These are phyloP conservation scores for Chelonia mydas DNA, from an alignment of 2,797 vertebrate genomes.

Conservation along the genomic window DNA sequence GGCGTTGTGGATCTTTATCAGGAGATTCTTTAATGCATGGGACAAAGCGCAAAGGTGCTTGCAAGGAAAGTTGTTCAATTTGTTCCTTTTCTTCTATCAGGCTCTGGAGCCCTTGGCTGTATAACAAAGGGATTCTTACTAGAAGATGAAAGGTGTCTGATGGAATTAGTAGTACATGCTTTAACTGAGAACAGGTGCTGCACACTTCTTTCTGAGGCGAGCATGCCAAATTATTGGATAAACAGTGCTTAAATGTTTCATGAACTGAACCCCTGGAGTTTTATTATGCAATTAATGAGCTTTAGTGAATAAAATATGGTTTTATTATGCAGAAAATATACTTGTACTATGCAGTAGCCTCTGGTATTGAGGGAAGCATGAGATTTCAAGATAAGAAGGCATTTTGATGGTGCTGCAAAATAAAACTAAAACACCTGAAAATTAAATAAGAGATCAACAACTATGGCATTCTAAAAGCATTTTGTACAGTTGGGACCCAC, in stretches of 20 bases:
- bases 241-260: slow-evolving; percentile 25
- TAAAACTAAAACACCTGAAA: slow-evolving; percentile 3
- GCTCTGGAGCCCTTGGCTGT: slow-evolving; percentile 28
- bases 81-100: not conserved
- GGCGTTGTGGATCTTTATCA: not conserved
- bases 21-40: not conserved
- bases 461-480: not conserved
- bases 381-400: not conserved
- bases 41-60: not conserved
- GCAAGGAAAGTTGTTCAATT: not conserved
- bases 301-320: not conserved
- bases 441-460: not conserved
- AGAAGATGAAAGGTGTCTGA: not conserved
- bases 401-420: slow-evolving; percentile 9
- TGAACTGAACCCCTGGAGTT: not conserved
- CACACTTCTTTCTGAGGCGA: not conserved
- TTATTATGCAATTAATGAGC: not conserved
- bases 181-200: slow-evolving; percentile 36
- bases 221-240: not conserved
- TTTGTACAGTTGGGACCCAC: not conserved
- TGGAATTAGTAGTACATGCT: slow-evolving; percentile 18
- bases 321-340: not conserved
- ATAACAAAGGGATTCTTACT: slow-evolving; percentile 39
- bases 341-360: slow-evolving; percentile 15
- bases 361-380: not conserved